Conservation (phyloP, 2,797 vertebrate genomes). For the Cynodonichthys magdalenae region DNA sequence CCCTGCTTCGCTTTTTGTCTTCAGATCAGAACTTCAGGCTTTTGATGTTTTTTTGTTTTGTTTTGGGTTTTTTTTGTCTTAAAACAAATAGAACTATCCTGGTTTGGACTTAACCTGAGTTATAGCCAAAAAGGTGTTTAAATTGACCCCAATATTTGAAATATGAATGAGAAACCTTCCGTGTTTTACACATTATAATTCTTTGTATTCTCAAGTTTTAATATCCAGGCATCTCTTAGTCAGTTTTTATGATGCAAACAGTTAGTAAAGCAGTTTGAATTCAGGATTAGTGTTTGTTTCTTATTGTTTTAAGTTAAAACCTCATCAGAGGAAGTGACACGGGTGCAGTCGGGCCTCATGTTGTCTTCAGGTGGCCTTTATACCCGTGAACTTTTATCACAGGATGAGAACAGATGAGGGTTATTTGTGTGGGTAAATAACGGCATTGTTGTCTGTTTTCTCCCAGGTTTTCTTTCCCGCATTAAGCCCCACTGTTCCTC, state of each 20-base stretch:
- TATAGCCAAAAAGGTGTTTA: no score
- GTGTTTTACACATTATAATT: no score
- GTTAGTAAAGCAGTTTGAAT: neutral
- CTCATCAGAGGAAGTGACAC: neutral
- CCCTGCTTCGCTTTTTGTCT: slow-evolving; percentile 58
- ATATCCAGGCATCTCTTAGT: no score
- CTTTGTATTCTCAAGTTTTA: no score
- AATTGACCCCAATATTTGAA: no score
- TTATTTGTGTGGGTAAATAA: slow-evolving; percentile 76
- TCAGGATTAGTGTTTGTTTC: neutral
- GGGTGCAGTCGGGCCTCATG: no score
- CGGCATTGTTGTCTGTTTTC: slow-evolving; percentile 78
- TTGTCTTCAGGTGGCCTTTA: slow-evolving; percentile 23
- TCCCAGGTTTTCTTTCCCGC: slow-evolving; percentile 71
- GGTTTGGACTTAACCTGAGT: slow-evolving; percentile 15
- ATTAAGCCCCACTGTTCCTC: slow-evolving; percentile 59
- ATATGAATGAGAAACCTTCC: no score
- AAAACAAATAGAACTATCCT: slow-evolving; percentile 38
- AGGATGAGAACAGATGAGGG: slow-evolving; percentile 64
- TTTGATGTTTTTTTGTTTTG: slow-evolving; percentile 65
- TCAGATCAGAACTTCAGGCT: slow-evolving; percentile 46
- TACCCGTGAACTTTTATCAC: slow-evolving; percentile 69
- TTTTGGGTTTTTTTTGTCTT: slow-evolving; percentile 17
- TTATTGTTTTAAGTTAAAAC: neutral
- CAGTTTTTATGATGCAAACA: no score